Percentiles rank a stretch among this genome's conserved stretches.
phyloP scores from a whole-genome alignment of 2,113 vertebrate genomes.

The Argyrosomus japonicus region DNA sequence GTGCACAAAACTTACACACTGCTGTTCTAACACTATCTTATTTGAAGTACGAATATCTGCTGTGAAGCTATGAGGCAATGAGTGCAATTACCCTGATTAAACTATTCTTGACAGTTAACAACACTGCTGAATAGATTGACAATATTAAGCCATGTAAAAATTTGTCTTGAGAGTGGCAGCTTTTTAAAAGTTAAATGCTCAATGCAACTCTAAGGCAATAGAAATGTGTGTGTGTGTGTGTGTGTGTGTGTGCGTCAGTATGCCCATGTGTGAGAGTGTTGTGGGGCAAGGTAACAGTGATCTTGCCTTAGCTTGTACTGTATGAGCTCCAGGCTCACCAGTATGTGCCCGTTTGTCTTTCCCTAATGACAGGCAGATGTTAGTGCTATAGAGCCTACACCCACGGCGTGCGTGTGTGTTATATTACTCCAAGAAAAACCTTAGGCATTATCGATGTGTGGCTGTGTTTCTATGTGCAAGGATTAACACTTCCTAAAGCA shows the following conservation, averaged over 20 bases:
- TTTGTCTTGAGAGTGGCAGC: background rate
- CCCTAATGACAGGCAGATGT: conserved; percentile 74
- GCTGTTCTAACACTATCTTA: background rate
- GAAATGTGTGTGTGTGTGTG: too few relatives aligned
- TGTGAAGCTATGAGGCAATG: background rate
- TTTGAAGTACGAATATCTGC: background rate
- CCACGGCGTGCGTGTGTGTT: conserved; percentile 5
- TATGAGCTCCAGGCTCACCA: conserved; percentile 46
- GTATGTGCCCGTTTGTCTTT: conserved; percentile 46
- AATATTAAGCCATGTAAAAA: background rate
- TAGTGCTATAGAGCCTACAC: conserved; percentile 54
- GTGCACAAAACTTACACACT: background rate
- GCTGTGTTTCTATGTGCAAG: conserved; percentile 22
- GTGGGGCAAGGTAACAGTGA: conserved; percentile 69
- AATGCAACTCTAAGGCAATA: background rate
- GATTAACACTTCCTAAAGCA: conserved; percentile 51
- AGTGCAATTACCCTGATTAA: background rate
- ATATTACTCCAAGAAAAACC: conserved; percentile 13
- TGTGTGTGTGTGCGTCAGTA: background rate
- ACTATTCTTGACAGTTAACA: background rate
- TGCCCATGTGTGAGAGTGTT: conserved; percentile 1
- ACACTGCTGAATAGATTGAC: conserved; percentile 2
- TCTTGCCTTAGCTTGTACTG: conserved; percentile 51
- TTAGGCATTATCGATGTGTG: conserved; percentile 21
- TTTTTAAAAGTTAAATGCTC: background rate